Percentiles rank a stretch among this genome's conserved stretches.
Conservation (phyloP, 2,113 vertebrate species). For the Catharus bicknelli region DNA sequence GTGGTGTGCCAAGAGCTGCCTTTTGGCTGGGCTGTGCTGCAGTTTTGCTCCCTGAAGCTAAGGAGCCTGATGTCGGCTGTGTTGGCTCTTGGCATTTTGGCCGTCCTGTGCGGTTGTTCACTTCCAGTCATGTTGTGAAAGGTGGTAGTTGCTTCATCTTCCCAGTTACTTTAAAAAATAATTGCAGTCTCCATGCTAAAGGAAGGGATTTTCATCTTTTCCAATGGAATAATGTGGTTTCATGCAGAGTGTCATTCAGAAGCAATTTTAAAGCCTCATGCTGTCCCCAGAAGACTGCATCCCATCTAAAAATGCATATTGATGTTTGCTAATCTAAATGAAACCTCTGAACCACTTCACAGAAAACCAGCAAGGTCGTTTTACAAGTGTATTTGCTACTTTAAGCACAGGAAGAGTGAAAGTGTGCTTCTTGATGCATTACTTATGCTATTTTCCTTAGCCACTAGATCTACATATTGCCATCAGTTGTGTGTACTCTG, state of each 20-base stretch:
- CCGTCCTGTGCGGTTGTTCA: not conserved
- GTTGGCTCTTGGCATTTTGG: not conserved
- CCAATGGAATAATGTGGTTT: not conserved
- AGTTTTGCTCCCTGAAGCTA: not conserved
- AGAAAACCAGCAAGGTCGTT: not conserved
- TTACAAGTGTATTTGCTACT: not conserved
- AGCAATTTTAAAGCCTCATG: not conserved
- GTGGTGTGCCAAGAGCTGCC: not conserved
- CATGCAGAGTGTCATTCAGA: not conserved
- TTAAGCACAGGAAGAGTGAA: not conserved
- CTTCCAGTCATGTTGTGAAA: not conserved
- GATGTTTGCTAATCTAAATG: not conserved
- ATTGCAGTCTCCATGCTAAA: not conserved
- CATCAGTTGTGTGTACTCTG: not conserved
- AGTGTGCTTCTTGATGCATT: not conserved
- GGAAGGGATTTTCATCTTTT: not conserved
- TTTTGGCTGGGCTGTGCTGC: not conserved
- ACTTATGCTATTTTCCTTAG: not conserved
- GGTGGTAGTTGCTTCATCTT: not conserved
- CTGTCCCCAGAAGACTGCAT: not conserved
- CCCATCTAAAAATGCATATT: not conserved
- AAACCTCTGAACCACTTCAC: not conserved
- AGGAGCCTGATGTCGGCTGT: not conserved
- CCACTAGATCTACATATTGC: not conserved
- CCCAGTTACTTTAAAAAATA: not conserved